Evolutionary conservation across 1,140 invertebrate species (phyloP).

Genomic region (Halesus radiatus): DNA sequence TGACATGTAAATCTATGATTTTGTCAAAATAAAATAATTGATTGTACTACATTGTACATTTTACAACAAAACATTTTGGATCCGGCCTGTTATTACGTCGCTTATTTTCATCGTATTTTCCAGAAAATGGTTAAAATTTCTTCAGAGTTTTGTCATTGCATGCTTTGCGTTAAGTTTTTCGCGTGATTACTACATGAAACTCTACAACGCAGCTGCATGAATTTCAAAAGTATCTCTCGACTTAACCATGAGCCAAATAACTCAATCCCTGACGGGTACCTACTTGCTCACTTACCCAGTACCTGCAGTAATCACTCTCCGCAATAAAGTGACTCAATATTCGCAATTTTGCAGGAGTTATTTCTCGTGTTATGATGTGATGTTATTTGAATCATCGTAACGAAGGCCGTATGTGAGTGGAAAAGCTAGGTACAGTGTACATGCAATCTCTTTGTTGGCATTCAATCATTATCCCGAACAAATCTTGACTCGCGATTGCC

Average conservation of each 20-base stretch:
- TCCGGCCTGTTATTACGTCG: too few species aligned
- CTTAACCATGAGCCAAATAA: conserved; percentile 35
- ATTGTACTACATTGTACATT: too few species aligned
- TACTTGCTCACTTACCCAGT: neutral
- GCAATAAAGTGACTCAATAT: conserved; percentile 24
- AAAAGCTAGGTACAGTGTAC: neutral
- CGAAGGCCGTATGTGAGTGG: conserved; percentile 22
- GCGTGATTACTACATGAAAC: neutral
- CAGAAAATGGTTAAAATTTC: too few species aligned
- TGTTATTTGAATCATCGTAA: conserved; percentile 25
- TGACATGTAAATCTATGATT: too few species aligned
- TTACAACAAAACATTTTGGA: too few species aligned
- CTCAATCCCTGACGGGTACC: neutral
- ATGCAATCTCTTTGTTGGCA: conserved; percentile 10
- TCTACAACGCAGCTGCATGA: neutral
- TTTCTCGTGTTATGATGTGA: conserved; percentile 12
- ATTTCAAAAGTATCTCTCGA: conserved; percentile 30
- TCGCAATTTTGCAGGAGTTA: neutral
- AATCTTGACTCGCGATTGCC: neutral
- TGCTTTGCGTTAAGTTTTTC: neutral
- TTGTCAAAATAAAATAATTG: too few species aligned
- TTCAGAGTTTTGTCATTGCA: too few species aligned
- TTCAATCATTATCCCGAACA: neutral
- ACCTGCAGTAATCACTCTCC: neutral
- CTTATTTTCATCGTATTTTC: too few species aligned